phyloP scores from a whole-genome alignment of 2,888 invertebrate genomes.

The Drosophila pseudotakahashii region DNA sequence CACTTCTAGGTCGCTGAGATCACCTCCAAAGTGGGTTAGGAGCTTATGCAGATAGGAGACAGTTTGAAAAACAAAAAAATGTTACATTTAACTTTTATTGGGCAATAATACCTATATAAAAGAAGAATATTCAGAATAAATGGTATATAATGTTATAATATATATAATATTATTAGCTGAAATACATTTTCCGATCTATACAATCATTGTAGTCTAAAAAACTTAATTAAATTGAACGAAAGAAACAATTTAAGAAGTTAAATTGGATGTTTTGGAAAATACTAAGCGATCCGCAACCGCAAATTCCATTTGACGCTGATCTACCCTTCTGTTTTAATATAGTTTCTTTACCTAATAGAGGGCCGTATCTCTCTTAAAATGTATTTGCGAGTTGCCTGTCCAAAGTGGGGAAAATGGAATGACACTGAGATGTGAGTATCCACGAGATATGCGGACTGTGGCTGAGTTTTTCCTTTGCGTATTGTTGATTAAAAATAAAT shows the following conservation, averaged over 20 bases:
- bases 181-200: background rate
- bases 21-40: slow-evolving; percentile 26
- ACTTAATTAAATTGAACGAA: background rate
- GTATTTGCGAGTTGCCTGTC: background rate
- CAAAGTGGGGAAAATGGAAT: slow-evolving; percentile 12
- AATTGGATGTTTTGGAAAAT: background rate
- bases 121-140: too few relatives aligned
- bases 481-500: slow-evolving; percentile 78
- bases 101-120: too few relatives aligned
- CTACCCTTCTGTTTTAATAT: background rate
- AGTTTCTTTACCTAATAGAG: background rate
- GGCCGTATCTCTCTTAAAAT: background rate
- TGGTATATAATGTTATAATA: too few relatives aligned
- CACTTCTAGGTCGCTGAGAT: slow-evolving; percentile 38
- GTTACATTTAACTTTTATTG: too few relatives aligned
- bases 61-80: too few relatives aligned
- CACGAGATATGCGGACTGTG: slow-evolving; percentile 21
- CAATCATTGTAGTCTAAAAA: background rate
- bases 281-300: background rate
- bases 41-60: background rate
- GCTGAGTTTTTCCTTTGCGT: slow-evolving; percentile 18
- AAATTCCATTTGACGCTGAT: slow-evolving; percentile 1
- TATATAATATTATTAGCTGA: too few relatives aligned
- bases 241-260: background rate
- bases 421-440: slow-evolving; percentile 10